A percentile compares a stretch with the other conserved stretches of the same genome.
Conservation (phyloP, 1,140 invertebrate genomes). For the Bombus huntii region DNA sequence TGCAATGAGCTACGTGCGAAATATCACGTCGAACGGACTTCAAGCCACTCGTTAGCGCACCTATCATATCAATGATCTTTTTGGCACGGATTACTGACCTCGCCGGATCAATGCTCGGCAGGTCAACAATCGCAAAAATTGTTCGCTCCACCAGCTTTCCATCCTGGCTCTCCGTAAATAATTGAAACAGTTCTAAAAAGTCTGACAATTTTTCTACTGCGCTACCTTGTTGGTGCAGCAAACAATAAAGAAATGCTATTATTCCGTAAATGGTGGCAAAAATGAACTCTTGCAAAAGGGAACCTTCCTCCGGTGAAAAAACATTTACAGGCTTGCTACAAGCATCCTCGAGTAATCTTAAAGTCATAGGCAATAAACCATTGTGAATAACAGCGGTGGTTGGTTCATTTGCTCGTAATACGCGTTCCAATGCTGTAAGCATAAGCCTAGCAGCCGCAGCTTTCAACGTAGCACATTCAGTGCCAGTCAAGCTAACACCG, state of each 20-base stretch:
- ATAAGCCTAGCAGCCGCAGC: conserved; percentile 84
- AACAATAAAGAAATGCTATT: conserved; percentile 84
- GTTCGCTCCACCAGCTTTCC: conserved; percentile 84
- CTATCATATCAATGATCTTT: conserved; percentile 84
- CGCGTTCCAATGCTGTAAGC: conserved; percentile 84
- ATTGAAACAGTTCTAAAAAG: conserved; percentile 85
- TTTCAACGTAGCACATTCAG: conserved; percentile 82
- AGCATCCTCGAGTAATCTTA: conserved; percentile 85
- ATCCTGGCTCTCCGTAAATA: conserved; percentile 85
- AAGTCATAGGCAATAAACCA: conserved; percentile 85
- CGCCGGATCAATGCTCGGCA: conserved; percentile 79
- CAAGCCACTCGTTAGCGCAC: conserved; percentile 83
- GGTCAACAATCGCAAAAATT: conserved; percentile 83
- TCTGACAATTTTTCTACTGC: conserved; percentile 83
- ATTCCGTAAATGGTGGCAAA: conserved; percentile 85
- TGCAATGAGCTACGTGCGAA: conserved; percentile 83
- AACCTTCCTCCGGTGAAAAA: conserved; percentile 73
- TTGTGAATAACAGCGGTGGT: conserved; percentile 85
- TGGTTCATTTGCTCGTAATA: conserved; percentile 83
- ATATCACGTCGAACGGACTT: conserved; percentile 84
- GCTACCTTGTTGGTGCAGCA: conserved; percentile 83
- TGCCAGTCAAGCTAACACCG: conserved; percentile 62
- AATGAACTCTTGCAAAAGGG: conserved; percentile 84
- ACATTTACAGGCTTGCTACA: conserved; percentile 71
- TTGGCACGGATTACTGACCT: conserved; percentile 80